phyloP scores from a whole-genome alignment of 2,797 vertebrate genomes.

The Rallus crepitans region DNA sequence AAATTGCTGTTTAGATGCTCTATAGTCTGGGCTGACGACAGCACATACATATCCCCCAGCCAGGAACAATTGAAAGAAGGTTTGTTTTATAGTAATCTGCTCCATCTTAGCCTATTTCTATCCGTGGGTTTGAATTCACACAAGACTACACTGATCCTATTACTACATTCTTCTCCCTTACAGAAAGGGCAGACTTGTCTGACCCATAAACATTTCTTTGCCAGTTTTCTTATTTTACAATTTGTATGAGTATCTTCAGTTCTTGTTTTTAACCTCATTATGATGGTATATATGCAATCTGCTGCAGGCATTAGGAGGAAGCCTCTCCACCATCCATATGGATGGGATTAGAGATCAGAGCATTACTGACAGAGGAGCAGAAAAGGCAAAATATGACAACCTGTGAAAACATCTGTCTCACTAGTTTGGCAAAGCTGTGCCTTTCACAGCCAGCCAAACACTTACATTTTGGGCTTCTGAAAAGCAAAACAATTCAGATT shows the following conservation, averaged over 20 bases:
- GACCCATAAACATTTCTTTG: neutral
- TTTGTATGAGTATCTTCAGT: neutral
- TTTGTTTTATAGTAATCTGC: neutral
- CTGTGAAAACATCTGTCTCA: conserved; percentile 42
- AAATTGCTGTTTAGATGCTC: neutral
- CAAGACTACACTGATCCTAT: neutral
- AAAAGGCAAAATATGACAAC: conserved; percentile 32
- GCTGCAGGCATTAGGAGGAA: neutral
- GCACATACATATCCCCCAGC: neutral
- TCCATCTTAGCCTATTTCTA: neutral
- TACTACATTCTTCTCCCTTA: neutral
- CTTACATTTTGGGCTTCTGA: neutral
- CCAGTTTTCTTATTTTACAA: neutral
- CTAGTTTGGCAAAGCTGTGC: neutral
- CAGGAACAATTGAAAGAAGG: neutral
- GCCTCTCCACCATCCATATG: conserved; percentile 8
- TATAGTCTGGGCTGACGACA: neutral
- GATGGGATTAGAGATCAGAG: conserved; percentile 58
- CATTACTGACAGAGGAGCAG: neutral
- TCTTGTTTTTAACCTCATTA: neutral
- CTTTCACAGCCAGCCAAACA: conserved; percentile 5
- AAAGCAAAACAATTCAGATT: conserved; percentile 35
- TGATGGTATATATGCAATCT: neutral
- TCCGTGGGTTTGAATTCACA: neutral
- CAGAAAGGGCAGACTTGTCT: neutral